Conservation (phyloP, 2,888 invertebrate species). For the Caenorhabditis sp. region DNA sequence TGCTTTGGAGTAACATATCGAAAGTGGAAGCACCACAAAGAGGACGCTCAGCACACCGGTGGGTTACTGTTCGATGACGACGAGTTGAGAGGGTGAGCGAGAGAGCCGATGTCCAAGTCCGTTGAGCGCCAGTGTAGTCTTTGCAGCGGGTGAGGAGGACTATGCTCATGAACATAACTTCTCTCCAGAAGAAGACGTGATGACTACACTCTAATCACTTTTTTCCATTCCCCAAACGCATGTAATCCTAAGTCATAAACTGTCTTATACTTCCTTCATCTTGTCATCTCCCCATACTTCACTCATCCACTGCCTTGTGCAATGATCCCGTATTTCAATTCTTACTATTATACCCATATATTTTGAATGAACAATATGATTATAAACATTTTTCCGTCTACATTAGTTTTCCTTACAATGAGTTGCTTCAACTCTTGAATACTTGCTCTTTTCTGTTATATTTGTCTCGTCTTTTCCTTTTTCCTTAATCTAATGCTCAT, state of each 20-base stretch:
- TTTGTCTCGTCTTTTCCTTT: not conserved
- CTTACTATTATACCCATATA: not conserved
- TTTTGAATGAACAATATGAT: constrained; percentile 1
- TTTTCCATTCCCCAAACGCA: too few relatives aligned
- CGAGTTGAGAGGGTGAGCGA: constrained; percentile 23
- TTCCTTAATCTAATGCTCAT: not conserved
- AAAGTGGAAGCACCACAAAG: constrained; percentile 59
- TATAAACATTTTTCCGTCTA: not conserved
- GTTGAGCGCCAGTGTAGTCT: constrained; percentile 20
- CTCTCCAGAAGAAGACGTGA: constrained; percentile 44
- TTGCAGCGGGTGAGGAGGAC: constrained; percentile 32
- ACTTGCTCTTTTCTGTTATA: constrained; percentile 3
- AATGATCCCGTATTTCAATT: constrained; percentile 2
- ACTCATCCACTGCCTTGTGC: constrained; percentile 43
- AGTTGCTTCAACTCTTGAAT: constrained; percentile 41
- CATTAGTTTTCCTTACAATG: constrained; percentile 3
- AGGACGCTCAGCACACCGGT: constrained; percentile 42
- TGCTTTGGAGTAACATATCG: constrained; percentile 60
- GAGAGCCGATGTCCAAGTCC: not conserved
- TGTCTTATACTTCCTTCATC: not conserved
- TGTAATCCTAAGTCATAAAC: too few relatives aligned
- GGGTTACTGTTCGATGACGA: constrained; percentile 22
- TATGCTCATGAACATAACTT: constrained; percentile 43
- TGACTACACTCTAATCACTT: constrained; percentile 21
- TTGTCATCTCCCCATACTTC: constrained; percentile 39